Conservation (phyloP, 1,140 invertebrate genomes). For the Temnothorax curvispinosus region DNA sequence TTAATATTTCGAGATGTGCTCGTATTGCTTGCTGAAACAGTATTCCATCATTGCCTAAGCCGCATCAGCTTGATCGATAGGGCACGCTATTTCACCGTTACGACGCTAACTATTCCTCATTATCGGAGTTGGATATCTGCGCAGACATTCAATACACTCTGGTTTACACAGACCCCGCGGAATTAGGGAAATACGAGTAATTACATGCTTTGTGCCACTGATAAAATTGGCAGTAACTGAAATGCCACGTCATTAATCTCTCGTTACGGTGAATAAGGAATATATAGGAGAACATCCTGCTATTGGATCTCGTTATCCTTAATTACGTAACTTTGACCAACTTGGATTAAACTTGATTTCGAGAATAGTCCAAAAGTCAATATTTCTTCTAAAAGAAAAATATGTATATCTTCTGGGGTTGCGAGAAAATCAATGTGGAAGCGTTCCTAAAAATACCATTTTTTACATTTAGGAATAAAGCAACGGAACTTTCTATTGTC, state of each 20-base stretch:
- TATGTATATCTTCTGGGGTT: neutral
- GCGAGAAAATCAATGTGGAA: neutral
- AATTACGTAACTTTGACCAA: neutral
- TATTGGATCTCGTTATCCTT: neutral
- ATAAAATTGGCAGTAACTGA: constrained; percentile 45
- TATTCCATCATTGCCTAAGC: constrained; percentile 20
- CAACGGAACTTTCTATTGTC: constrained; percentile 23
- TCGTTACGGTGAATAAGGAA: constrained; percentile 8
- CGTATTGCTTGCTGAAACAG: neutral
- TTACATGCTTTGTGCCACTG: constrained; percentile 43
- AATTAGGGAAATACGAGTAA: constrained; percentile 57
- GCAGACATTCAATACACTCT: constrained; percentile 50
- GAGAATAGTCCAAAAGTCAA: constrained; percentile 2
- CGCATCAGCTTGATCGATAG: constrained; percentile 44
- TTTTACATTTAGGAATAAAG: constrained; percentile 25
- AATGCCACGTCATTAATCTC: constrained; percentile 6
- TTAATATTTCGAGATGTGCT: constrained; percentile 33
- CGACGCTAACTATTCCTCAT: constrained; percentile 58
- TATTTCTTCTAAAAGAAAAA: neutral
- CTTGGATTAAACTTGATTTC: neutral
- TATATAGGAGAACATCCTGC: too few relatives aligned
- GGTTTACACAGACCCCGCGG: neutral
- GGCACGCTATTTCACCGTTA: constrained; percentile 42
- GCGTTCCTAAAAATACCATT: neutral
- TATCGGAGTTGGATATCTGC: constrained; percentile 52